Base-by-base conservation (phyloP, 1,140 invertebrate species). In the Papilio aristodemus region DNA sequence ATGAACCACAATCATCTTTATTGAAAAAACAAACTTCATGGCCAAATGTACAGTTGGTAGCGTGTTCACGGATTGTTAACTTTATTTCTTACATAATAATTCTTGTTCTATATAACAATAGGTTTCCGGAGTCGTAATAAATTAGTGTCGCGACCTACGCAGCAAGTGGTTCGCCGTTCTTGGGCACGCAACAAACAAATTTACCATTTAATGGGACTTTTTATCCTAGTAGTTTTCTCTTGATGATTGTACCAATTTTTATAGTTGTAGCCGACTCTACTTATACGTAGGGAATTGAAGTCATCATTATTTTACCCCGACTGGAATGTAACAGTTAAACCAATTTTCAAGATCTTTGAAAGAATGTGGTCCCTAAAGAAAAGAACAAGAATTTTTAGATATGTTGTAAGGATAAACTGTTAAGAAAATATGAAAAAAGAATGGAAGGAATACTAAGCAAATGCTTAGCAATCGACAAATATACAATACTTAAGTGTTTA, bases 71-170 rank as follows among this genome's bases (percentile, higher is more conserved):
- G 60, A 63, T 63, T 38, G 37, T 63, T 63, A 63, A 63, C 38
- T 63, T 39, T 17, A 38, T 22, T 41, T 39, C 60, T 41, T 63
- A 63, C 60, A 43, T 63, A 63, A 63, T 41, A 41, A 63, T 63
- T 63, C 60, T 63, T 63, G 60, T 63, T 63, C 19, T 63, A 43
- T 63, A 22, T 22, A 39, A 39, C 60, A 39, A 41, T 63, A 41
- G 60, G 22, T 63, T 63, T 63, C 60, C 60, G 60, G 41, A 63
- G 38, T 63, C 38, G 59, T 62, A 36, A 39, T 63, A 63, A 63
- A 39, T 63, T 63, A 63, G 19, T 38, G 36, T 37, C 9, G 60
- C 14, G 19, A 39, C 37, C 17, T 27, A 22, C 37, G 60, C 60
- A 39, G 36, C 14, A 14, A 36, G 36, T 63, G 37, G 32, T 32